Conservation (phyloP, 2,113 vertebrate genomes). For the Glaucidium brasilianum region DNA sequence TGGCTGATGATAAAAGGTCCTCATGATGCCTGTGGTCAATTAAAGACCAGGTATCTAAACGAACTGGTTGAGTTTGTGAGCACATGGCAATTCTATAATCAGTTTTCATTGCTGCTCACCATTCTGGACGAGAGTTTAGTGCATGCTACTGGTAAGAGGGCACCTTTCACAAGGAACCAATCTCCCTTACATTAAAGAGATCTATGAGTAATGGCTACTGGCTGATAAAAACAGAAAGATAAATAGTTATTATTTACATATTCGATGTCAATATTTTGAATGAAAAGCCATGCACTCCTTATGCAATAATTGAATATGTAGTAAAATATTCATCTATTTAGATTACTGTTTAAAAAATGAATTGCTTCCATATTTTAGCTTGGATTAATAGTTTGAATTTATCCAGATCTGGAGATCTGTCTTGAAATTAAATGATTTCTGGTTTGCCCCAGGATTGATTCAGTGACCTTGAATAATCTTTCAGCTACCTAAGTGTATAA, state of each 20-base stretch:
- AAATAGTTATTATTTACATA: background rate
- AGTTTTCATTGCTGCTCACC: background rate
- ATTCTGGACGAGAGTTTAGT: background rate
- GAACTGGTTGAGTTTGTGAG: background rate
- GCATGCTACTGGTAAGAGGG: background rate
- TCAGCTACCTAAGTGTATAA: background rate
- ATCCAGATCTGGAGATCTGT: background rate
- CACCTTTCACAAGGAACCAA: background rate
- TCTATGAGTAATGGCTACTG: background rate
- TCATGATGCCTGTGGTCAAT: background rate
- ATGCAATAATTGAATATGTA: background rate
- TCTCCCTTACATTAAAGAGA: background rate
- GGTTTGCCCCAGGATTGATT: background rate
- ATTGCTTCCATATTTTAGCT: background rate
- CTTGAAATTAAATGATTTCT: background rate
- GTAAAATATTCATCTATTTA: background rate
- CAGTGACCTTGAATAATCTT: conserved; percentile 32
- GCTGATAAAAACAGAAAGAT: background rate
- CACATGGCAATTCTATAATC: background rate
- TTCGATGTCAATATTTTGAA: background rate
- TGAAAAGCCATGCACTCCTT: background rate
- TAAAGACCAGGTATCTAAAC: background rate
- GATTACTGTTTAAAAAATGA: background rate
- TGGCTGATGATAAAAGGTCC: background rate
- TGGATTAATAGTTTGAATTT: background rate